Conservation (phyloP, 2,113 vertebrate species). For the Rhabdornis inornatus region DNA sequence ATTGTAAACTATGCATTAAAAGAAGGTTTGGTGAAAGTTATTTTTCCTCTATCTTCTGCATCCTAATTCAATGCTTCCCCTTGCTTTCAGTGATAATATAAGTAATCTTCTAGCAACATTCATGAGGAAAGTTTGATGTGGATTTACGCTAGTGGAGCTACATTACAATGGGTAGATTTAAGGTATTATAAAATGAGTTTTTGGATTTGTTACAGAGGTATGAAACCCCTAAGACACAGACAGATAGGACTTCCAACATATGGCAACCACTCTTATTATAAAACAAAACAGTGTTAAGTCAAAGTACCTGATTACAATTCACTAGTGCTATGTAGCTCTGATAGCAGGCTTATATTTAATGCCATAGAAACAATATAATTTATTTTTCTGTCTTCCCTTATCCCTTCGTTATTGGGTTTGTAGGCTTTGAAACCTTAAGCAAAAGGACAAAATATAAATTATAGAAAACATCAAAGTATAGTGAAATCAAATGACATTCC, state of each 20-base stretch:
- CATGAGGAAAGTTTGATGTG: conserved; percentile 86
- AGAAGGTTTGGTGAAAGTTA: conserved; percentile 80
- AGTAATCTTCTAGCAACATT: conserved; percentile 79
- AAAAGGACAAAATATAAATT: conserved; percentile 88
- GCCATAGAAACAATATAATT: conserved; percentile 97
- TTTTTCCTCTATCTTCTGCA: conserved; percentile 76
- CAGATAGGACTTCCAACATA: conserved; percentile 82
- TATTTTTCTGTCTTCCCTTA: conserved; percentile 92
- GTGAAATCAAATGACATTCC: conserved; percentile 77
- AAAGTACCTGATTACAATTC: conserved; percentile 99
- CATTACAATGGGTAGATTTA: conserved; percentile 97
- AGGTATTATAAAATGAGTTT: conserved; percentile 89
- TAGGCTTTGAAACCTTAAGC: conserved; percentile 87
- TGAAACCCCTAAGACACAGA: conserved; percentile 76
- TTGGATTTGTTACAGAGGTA: conserved; percentile 85
- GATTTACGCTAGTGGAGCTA: conserved; percentile 88
- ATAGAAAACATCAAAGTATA: conserved; percentile 74
- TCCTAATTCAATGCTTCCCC: conserved; percentile 77
- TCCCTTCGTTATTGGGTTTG: conserved; percentile 88
- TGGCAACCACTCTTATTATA: conserved; percentile 84
- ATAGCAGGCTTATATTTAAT: conserved; percentile 93
- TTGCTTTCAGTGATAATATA: conserved; percentile 72
- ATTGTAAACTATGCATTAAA: conserved; percentile 81
- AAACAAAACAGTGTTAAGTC: conserved; percentile 89
- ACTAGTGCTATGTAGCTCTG: conserved; percentile 86